Evolutionary conservation across 2,888 invertebrate genomes (phyloP).

Genomic region (Drosophila acutilabella): DNA sequence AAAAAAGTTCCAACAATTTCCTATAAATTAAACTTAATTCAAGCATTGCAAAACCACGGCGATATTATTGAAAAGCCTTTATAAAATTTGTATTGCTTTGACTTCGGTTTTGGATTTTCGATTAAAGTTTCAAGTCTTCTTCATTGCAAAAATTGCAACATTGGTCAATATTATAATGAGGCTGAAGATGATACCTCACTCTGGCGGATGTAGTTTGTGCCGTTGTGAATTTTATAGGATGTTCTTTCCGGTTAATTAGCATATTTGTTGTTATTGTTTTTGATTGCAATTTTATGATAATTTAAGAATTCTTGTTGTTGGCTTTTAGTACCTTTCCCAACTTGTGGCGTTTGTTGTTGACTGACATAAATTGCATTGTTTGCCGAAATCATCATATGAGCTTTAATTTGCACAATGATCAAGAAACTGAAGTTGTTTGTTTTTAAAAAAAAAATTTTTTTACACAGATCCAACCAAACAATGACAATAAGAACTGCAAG

Average conservation of each 20-base stretch:
- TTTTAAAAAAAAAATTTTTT: slow-evolving; percentile 20
- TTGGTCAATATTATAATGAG: slow-evolving; percentile 37
- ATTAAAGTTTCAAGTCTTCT: slow-evolving; percentile 17
- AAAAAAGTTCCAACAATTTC: slow-evolving; percentile 75
- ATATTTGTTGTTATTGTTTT: slow-evolving; percentile 65
- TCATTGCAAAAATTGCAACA: slow-evolving; percentile 63
- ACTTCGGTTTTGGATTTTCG: slow-evolving; percentile 39
- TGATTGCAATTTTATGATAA: slow-evolving; percentile 68
- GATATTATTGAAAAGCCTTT: slow-evolving; percentile 70
- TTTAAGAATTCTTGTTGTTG: slow-evolving; percentile 56
- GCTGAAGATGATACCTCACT: slow-evolving; percentile 27
- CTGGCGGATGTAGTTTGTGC: slow-evolving; percentile 66
- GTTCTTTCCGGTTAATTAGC: slow-evolving; percentile 71
- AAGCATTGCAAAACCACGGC: slow-evolving; percentile 35
- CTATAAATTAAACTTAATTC: slow-evolving; percentile 53
- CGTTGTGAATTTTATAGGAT: slow-evolving; percentile 52
- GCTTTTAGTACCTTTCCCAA: slow-evolving; percentile 57
- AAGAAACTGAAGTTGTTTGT: slow-evolving; percentile 53
- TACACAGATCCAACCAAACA: slow-evolving; percentile 48
- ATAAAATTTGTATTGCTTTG: slow-evolving; percentile 61
- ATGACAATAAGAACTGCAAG: not conserved
- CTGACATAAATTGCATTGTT: slow-evolving; percentile 71
- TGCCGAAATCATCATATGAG: slow-evolving; percentile 77
- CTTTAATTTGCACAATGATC: slow-evolving; percentile 79
- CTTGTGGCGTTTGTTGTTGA: slow-evolving; percentile 29